phyloP scores from a whole-genome alignment of 2,888 invertebrate genomes.

The Tridacna crocea region DNA sequence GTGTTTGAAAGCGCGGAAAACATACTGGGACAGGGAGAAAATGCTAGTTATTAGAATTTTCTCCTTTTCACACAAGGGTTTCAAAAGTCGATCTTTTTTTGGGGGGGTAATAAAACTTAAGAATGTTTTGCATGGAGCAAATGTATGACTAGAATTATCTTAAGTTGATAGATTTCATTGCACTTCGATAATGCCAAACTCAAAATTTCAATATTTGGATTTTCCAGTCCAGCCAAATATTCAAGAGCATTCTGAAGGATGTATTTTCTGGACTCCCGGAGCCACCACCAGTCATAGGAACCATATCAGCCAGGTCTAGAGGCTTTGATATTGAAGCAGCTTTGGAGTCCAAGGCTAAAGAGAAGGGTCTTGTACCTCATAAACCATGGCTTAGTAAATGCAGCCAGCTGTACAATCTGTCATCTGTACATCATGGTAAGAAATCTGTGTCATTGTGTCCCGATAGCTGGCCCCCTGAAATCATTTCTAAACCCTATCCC shows the following conservation, averaged over 20 bases:
- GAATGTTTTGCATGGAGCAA: no score
- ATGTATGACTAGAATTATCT: no score
- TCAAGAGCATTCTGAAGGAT: slow-evolving; percentile 80
- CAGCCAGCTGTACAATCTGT: slow-evolving; percentile 81
- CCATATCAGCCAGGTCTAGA: slow-evolving; percentile 71
- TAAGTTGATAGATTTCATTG: no score
- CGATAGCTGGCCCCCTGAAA: no score
- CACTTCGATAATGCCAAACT: no score
- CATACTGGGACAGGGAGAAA: no score
- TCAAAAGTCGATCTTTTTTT: no score
- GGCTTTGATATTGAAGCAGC: slow-evolving; percentile 77
- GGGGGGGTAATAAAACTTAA: no score
- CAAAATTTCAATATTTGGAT: background rate
- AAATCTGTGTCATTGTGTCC: background rate
- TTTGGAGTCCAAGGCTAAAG: slow-evolving; percentile 77
- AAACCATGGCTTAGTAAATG: slow-evolving; percentile 83
- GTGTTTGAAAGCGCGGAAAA: no score
- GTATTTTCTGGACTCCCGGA: slow-evolving; percentile 81
- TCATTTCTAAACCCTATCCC: no score
- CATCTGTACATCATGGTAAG: slow-evolving; percentile 81
- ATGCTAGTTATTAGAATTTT: no score
- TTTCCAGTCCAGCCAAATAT: slow-evolving; percentile 76
- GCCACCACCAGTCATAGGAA: slow-evolving; percentile 66
- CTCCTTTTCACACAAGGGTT: no score
- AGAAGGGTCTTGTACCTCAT: slow-evolving; percentile 79